Conservation (phyloP, 2,113 vertebrate species). For the Tragulus kanchil region DNA sequence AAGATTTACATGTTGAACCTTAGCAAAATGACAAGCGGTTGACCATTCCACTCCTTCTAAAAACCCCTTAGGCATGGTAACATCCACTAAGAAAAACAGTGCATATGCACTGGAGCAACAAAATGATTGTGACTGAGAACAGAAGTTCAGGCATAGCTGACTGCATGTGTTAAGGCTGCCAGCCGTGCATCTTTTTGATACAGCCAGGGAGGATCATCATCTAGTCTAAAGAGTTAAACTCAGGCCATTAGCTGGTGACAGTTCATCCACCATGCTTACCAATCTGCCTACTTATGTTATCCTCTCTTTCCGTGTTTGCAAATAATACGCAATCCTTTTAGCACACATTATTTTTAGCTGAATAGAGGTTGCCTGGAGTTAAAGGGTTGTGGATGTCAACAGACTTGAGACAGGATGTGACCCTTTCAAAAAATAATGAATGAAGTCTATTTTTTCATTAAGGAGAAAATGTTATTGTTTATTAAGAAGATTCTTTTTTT, state of each 20-base stretch:
- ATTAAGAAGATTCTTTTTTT: background rate
- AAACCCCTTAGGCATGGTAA: background rate
- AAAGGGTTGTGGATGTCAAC: background rate
- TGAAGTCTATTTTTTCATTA: background rate
- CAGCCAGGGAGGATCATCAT: background rate
- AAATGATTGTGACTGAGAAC: background rate
- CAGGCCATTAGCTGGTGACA: background rate
- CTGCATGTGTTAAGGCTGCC: background rate
- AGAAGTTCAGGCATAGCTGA: background rate
- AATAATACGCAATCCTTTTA: background rate
- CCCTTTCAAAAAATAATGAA: constrained; percentile 12
- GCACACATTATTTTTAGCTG: constrained; percentile 37
- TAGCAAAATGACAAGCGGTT: background rate
- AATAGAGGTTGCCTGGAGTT: background rate
- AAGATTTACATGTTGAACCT: background rate
- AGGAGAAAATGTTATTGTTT: background rate
- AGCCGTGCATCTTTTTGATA: background rate
- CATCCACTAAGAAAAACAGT: background rate
- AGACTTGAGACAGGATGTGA: background rate
- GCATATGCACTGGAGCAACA: background rate
- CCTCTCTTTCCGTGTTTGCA: constrained; percentile 44
- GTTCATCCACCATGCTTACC: background rate
- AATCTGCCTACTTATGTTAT: background rate
- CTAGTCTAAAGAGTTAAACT: background rate
- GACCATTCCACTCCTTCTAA: background rate